Evolutionary conservation across 2,113 vertebrate genomes (phyloP).

Genomic region (Pangasianodon hypophthalmus): DNA sequence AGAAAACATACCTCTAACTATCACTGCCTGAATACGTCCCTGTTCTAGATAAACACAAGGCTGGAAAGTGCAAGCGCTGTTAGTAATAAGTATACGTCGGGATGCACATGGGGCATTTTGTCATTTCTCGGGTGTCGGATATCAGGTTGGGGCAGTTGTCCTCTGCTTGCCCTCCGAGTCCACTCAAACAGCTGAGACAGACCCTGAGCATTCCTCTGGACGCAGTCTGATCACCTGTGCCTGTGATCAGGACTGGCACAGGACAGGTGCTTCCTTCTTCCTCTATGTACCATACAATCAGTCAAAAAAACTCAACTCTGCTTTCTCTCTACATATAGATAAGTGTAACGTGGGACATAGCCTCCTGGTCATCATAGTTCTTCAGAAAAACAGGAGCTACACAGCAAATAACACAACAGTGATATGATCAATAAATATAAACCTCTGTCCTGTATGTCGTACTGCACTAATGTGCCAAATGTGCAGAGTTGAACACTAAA

Average conservation of each 20-base stretch:
- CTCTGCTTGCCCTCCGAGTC: constrained; percentile 54
- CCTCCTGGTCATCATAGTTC: not conserved
- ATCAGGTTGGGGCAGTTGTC: constrained; percentile 69
- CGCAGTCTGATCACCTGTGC: constrained; percentile 71
- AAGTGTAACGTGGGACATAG: not conserved
- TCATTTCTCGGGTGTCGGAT: constrained; percentile 60
- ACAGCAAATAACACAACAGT: not conserved
- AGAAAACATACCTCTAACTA: not conserved
- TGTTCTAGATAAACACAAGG: not conserved
- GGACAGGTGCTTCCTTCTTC: not conserved
- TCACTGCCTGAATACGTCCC: not conserved
- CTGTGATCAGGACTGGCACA: constrained; percentile 35
- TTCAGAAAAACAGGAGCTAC: not conserved
- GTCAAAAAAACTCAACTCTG: not conserved
- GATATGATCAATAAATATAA: not conserved
- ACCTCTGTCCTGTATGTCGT: not conserved
- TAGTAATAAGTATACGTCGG: not conserved
- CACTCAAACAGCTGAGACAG: constrained; percentile 71
- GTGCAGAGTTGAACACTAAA: not conserved
- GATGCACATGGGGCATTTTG: not conserved
- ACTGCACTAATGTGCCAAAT: not conserved
- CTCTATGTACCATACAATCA: no score
- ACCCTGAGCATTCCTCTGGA: constrained; percentile 71
- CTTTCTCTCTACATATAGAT: not conserved
- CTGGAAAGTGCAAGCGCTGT: not conserved